Evolutionary conservation across 2,888 invertebrate species (phyloP).

Genomic region (Syrista parreyssii): DNA sequence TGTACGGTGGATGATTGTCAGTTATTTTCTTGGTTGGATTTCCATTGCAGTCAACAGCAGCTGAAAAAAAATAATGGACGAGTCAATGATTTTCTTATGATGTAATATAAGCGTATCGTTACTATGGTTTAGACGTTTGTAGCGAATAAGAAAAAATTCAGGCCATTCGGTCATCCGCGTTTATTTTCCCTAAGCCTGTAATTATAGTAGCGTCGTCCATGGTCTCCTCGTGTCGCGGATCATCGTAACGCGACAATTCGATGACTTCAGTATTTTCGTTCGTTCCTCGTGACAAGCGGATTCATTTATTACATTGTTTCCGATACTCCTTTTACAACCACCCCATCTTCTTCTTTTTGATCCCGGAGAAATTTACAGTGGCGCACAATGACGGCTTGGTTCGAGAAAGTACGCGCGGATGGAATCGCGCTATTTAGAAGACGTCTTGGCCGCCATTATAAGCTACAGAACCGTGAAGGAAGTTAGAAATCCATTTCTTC

Average conservation of each 20-base stretch:
- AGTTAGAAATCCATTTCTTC: background rate
- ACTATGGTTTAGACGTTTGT: background rate
- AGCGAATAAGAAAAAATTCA: background rate
- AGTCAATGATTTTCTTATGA: too few relatives aligned
- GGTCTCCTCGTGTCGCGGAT: background rate
- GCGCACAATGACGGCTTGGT: background rate
- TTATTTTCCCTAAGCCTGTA: background rate
- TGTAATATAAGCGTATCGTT: background rate
- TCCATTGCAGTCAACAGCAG: too few relatives aligned
- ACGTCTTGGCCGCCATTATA: background rate
- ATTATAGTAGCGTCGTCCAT: background rate
- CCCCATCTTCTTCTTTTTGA: background rate
- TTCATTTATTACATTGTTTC: background rate
- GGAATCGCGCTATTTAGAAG: background rate
- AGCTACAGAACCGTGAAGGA: background rate
- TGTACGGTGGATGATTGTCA: background rate
- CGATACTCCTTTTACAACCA: background rate
- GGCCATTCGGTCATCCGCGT: background rate
- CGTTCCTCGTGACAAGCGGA: background rate
- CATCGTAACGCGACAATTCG: background rate
- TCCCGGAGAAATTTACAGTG: background rate
- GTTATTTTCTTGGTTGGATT: background rate
- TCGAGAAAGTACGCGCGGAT: background rate
- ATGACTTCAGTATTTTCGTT: background rate
- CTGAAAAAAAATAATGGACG: too few relatives aligned